Conservation (phyloP, 1,140 invertebrate genomes). For the Oreohelix idahoensis region DNA sequence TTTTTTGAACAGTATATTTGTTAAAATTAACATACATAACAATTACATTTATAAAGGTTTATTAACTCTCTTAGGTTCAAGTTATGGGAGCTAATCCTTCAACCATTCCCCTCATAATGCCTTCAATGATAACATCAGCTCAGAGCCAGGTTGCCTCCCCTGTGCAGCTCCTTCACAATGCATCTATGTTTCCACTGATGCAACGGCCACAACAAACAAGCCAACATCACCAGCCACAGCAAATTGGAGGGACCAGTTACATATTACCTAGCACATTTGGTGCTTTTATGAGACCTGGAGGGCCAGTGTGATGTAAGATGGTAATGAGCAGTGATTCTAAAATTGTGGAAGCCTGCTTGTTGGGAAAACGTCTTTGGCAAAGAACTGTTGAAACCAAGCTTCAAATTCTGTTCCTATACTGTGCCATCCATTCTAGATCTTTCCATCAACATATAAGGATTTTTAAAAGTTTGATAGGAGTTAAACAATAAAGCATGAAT, state of each 20-base stretch:
- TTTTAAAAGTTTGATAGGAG: too few species aligned
- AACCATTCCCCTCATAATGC: not conserved
- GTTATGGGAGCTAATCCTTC: not conserved
- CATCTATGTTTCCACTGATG: not conserved
- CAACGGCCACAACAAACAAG: not conserved
- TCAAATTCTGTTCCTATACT: too few species aligned
- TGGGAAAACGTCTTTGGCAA: too few species aligned
- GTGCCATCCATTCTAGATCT: too few species aligned
- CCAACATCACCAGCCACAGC: not conserved
- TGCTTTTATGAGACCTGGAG: not conserved
- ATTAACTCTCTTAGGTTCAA: not conserved
- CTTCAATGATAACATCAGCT: not conserved
- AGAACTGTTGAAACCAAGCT: too few species aligned
- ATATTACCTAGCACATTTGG: not conserved
- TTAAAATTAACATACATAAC: too few species aligned
- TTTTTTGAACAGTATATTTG: too few species aligned
- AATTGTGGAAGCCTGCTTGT: too few species aligned
- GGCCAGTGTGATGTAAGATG: not conserved
- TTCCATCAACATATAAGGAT: too few species aligned
- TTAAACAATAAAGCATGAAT: too few species aligned
- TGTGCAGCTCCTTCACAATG: not conserved
- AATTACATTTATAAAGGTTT: too few species aligned
- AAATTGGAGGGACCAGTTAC: not conserved
- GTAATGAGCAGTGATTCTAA: not conserved
- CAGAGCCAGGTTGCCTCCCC: not conserved